Conservation (phyloP, 2,113 vertebrate species). For the Castor canadensis region DNA sequence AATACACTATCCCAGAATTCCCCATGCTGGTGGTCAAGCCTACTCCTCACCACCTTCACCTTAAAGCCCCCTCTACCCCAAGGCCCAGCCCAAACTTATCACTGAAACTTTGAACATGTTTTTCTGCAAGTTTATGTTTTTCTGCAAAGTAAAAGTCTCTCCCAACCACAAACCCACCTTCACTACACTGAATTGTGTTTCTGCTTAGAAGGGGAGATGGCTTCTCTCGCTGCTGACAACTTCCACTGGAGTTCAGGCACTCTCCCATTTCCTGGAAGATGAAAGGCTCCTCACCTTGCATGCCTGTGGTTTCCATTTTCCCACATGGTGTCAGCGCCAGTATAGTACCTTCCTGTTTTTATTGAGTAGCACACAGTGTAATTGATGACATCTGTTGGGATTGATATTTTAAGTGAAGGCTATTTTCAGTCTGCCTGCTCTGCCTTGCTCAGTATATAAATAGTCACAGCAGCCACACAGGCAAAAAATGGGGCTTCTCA, state of each 20-base stretch:
- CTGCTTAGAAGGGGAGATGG: not conserved
- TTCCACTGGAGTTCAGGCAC: not conserved
- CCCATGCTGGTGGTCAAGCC: not conserved
- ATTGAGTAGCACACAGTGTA: conserved; percentile 46
- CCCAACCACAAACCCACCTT: not conserved
- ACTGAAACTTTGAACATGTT: not conserved
- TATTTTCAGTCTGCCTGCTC: not conserved
- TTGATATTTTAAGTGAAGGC: conserved; percentile 57
- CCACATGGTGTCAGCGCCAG: not conserved
- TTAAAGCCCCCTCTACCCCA: not conserved
- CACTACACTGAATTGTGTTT: not conserved
- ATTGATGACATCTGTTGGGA: conserved; percentile 56
- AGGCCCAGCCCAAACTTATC: not conserved
- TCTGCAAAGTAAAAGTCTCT: not conserved
- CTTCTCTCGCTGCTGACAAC: not conserved
- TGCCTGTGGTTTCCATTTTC: conserved; percentile 52
- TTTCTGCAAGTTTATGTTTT: not conserved
- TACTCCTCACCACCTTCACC: not conserved
- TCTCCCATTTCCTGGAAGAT: conserved; percentile 33
- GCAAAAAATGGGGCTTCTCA: not conserved
- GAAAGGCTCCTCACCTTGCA: not conserved
- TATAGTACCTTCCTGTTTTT: conserved; percentile 41
- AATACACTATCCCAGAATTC: not conserved
- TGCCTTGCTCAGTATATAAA: conserved; percentile 31
- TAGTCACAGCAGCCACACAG: conserved; percentile 1